Evolutionary conservation across 2,797 vertebrate species (phyloP).

Genomic region (Etheostoma nigrum): DNA sequence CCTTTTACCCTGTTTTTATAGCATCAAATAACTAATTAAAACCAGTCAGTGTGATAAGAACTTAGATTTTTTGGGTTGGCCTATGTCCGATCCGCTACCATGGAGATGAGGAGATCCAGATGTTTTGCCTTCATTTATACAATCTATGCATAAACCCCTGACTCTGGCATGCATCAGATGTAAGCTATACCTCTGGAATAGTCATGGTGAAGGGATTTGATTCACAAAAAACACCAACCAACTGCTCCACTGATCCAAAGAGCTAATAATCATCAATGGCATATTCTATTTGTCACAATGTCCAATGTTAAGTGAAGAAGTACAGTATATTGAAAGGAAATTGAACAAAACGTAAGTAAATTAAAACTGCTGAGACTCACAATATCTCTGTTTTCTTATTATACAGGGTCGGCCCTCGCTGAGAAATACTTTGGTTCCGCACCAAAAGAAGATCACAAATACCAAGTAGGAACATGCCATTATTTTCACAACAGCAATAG

Average conservation of each 20-base stretch:
- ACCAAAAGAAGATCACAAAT: conserved; percentile 63
- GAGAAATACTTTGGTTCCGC: conserved; percentile 81
- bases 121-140: no score
- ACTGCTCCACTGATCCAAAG: neutral
- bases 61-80: no score
- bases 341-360: conserved; percentile 8
- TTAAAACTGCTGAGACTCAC: neutral
- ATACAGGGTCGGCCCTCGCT: conserved; percentile 75
- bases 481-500: neutral
- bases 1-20: no score
- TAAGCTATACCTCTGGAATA: neutral
- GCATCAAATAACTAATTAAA: no score
- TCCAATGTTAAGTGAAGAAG: neutral
- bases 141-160: no score
- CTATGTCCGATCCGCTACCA: no score
- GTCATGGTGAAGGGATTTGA: neutral
- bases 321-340: neutral
- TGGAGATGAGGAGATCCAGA: no score
- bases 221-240: neutral
- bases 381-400: conserved; percentile 15
- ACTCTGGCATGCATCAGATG: neutral
- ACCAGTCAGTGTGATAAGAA: no score
- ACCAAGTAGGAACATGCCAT: conserved; percentile 60
- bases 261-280: neutral
- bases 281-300: conserved; percentile 3